Base-by-base conservation (phyloP, 2,888 invertebrate genomes). In the Mesoligia furuncula region DNA sequence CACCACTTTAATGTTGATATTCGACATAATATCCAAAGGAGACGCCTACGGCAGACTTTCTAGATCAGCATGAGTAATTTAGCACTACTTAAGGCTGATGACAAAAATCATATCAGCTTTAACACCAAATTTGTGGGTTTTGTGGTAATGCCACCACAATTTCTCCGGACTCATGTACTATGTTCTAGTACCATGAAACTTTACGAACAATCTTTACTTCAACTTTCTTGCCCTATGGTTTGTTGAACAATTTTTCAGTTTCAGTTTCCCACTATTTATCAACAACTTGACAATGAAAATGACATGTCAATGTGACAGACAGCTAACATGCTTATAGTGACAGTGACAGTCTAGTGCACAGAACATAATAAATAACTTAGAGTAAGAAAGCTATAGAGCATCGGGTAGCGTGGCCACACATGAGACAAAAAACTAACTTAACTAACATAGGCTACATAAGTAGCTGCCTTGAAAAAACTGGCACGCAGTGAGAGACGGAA, bases 261-360 rank as follows among this genome's bases (percentile, higher is more conserved):
- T 69, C 31, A 76, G 66, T 80, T 81, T 85, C 76, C 73, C 81
- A 73, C 69, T 85, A 83, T 84, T 85, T 79, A 72, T 48, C 78
- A 77, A 80, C 83, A 80, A 66, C 24, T 79, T n/a, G 5, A 17
- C 13, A 31, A 31, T 31, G 31, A 31, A 31, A 31, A 31, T 31
- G 31, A 31, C 31, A 31, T 17, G 54, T 79, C 81, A 64, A 51
- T 45, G n/a, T 48, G 72, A 62, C 77, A 42, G 65, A 27, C 24
- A 48, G 31, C 31, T 31, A 15, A 15, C 45, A 71, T 3, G 20
- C 9, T 15, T 24, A 13, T 2, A 61, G 27, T 42, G 51, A 42
- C 65, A 76, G 54, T 31, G 36, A 31, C 20, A 45, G 42, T 15
- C 13, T 17, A 27, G 31, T 31, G 3, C 31, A 31, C 31, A 31